Base-by-base conservation (phyloP, 2,113 vertebrate genomes). In the Lates calcarifer region DNA sequence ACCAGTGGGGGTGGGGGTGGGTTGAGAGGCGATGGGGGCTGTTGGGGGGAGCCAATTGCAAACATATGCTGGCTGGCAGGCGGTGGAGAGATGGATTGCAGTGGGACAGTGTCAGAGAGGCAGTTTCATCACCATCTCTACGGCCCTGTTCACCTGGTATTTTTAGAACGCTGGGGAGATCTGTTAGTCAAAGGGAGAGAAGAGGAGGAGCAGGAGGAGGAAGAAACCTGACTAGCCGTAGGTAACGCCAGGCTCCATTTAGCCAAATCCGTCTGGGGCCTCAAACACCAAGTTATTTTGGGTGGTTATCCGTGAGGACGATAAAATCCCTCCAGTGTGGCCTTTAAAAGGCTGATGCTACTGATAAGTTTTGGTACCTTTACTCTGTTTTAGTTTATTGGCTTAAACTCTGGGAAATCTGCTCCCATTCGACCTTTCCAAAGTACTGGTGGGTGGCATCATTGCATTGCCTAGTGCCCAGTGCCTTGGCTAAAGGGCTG, bases 141-240 rank as follows among this genome's bases (percentile, higher is more conserved):
- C 96, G 96, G 97, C 96, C 96, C 95, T 96, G 96, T 96, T 97
- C 97, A 97, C 97, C 96, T 97, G 96, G 96, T 98, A 98, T 99
- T 99, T 98, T 98, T 98, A 98, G 97, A 98, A 98, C 96, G 96
- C 96, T 97, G 96, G 96, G 97, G 96, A 97, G 95, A 97, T 97
- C 96, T 97, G 96, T 97, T 97, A 97, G 96, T 98, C 96, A 97
- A 96, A 97, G 96, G 96, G 82, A 88, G 79, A 94, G 95, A 95
- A 93, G 64, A 65, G 74, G 93, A 74, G 77, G 66, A 82, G 93
- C 93, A 95, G 70, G 63, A 81, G 49, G 80, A 87, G 74, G 81
- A 76, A 68, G 95, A 96, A 95, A 95, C 94, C 95, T 96, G 95
- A 96, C 95, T 96, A 96, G 96, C 85, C 47, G 76, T 62, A 84